Evolutionary conservation across 30 jellyfish, hydroid and myxozoan genomes (phyloP).

Genomic region (Phacellophora camtschatica): DNA sequence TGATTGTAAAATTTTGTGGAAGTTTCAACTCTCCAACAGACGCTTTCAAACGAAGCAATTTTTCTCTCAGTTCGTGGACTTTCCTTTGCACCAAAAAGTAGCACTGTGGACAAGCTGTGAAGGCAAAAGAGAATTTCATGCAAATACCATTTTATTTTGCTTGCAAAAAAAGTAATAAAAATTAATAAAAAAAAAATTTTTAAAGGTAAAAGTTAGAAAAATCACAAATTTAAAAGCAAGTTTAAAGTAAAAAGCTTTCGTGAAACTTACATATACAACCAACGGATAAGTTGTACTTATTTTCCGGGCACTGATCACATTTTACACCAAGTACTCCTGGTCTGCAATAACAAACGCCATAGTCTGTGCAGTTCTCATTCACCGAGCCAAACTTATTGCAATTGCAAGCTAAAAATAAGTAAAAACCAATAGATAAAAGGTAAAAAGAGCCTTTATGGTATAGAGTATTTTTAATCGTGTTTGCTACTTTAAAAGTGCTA

Average conservation of each 20-base stretch:
- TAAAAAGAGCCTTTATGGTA: too few species aligned
- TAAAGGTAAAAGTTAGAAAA: too few species aligned
- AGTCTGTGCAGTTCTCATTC: conserved; percentile 81
- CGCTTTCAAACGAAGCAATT: conserved; percentile 55
- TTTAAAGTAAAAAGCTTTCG: not conserved
- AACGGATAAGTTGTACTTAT: conserved; percentile 80
- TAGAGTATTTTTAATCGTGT: too few species aligned
- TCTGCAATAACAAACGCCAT: conserved; percentile 84
- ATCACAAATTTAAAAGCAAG: too few species aligned
- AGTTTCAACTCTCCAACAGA: conserved; percentile 54
- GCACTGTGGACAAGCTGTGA: conserved; percentile 97
- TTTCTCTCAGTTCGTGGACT: conserved; percentile 83
- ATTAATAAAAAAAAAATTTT: too few species aligned
- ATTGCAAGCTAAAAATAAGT: conserved; percentile 75
- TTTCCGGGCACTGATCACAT: conserved; percentile 96
- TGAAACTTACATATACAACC: conserved; percentile 92
- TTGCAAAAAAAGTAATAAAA: too few species aligned
- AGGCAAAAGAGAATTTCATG: too few species aligned
- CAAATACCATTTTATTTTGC: too few species aligned
- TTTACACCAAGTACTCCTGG: conserved; percentile 98
- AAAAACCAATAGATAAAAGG: not conserved
- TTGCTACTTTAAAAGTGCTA: too few species aligned
- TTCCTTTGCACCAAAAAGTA: conserved; percentile 81
- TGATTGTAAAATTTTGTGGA: conserved; percentile 62
- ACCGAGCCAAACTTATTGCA: conserved; percentile 91